phyloP scores from a whole-genome alignment of 2,888 invertebrate species.

The Charanyca ferruginea region DNA sequence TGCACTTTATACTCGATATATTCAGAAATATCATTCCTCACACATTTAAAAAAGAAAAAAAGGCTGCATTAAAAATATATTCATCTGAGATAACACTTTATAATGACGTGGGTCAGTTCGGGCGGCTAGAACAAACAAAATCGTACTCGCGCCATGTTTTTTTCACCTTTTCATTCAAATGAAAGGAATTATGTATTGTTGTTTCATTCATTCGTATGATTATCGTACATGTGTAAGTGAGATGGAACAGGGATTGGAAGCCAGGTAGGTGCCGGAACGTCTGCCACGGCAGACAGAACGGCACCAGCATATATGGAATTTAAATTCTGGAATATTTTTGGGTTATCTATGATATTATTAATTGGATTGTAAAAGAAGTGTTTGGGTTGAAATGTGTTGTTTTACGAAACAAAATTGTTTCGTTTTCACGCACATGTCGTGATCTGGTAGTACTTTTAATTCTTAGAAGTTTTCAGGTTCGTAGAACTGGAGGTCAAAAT shows the following conservation, averaged over 20 bases:
- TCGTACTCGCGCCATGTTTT: slow-evolving; percentile 72
- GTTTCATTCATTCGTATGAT: slow-evolving; percentile 53
- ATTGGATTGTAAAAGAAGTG: slow-evolving; percentile 46
- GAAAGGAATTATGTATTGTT: slow-evolving; percentile 63
- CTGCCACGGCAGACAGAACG: slow-evolving; percentile 85
- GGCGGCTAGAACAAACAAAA: slow-evolving; percentile 90
- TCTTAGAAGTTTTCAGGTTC: not conserved
- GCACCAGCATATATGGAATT: slow-evolving; percentile 79
- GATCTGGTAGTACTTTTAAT: not conserved
- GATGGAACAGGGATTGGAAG: slow-evolving; percentile 75
- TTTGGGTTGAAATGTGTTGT: slow-evolving; percentile 27
- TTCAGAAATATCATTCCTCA: slow-evolving; percentile 90
- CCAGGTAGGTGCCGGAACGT: slow-evolving; percentile 89
- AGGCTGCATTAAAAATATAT: slow-evolving; percentile 86
- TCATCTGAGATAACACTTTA: slow-evolving; percentile 89
- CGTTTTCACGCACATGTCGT: not conserved
- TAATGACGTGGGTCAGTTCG: slow-evolving; percentile 89
- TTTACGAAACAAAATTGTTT: not conserved
- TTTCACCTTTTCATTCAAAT: slow-evolving; percentile 72
- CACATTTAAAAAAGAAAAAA: slow-evolving; percentile 80
- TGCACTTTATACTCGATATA: slow-evolving; percentile 81
- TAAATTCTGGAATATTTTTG: slow-evolving; percentile 72
- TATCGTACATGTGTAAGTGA: slow-evolving; percentile 58
- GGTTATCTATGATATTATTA: slow-evolving; percentile 67
- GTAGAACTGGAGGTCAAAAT: too few species aligned